Conservation (phyloP, 2,113 vertebrate genomes). For the Bettongia penicillata region DNA sequence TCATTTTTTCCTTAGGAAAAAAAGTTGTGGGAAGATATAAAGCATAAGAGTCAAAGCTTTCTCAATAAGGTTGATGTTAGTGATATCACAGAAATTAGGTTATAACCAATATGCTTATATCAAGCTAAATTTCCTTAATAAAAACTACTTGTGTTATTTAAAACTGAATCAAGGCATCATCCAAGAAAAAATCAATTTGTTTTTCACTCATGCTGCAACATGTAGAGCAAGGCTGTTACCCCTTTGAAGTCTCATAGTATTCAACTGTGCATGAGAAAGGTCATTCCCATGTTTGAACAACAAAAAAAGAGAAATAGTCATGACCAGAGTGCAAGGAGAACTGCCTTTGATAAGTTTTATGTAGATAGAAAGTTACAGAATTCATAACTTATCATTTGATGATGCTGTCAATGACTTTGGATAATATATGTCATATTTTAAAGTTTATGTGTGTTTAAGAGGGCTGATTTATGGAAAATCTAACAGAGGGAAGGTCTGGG, state of each 20-base stretch:
- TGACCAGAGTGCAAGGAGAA: too few species aligned
- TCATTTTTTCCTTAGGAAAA: neutral
- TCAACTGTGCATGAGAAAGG: neutral
- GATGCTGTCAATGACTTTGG: neutral
- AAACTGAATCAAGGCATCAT: neutral
- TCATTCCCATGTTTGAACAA: neutral
- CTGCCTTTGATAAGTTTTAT: too few species aligned
- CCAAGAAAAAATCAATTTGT: neutral
- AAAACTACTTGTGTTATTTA: neutral
- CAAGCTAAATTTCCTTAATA: neutral
- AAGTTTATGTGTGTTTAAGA: too few species aligned
- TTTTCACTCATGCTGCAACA: neutral
- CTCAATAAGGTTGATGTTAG: neutral
- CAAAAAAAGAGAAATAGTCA: neutral
- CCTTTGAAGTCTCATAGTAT: neutral
- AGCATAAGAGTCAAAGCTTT: neutral
- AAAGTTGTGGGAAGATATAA: neutral
- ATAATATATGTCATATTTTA: neutral
- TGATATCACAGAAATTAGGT: neutral
- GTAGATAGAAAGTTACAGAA: neutral
- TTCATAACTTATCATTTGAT: neutral
- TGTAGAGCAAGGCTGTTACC: neutral
- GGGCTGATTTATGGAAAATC: too few species aligned
- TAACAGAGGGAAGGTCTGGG: too few species aligned
- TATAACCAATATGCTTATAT: neutral